Evolutionary conservation across 2,888 invertebrate genomes (phyloP).

Genomic region (Theristus sp.): DNA sequence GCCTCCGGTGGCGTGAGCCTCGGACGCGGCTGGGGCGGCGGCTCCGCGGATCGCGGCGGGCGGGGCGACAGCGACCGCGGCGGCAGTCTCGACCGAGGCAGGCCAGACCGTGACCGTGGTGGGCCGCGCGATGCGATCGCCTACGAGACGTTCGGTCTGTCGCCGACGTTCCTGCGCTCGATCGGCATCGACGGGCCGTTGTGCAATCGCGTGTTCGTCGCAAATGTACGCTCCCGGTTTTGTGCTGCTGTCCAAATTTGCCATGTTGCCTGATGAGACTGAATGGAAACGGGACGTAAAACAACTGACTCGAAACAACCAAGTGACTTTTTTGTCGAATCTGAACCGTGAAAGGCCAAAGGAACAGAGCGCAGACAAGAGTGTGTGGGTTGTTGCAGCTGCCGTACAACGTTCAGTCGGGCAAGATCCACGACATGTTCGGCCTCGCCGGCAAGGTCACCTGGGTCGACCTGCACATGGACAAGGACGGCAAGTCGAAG

Average conservation of each 20-base stretch:
- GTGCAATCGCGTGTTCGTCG: slow-evolving; percentile 82
- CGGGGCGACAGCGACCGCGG: slow-evolving; percentile 11
- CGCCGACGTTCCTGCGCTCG: slow-evolving; percentile 76
- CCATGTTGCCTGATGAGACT: too few relatives aligned
- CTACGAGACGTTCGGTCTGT: slow-evolving; percentile 71
- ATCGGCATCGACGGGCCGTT: slow-evolving; percentile 81
- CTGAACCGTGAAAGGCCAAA: too few relatives aligned
- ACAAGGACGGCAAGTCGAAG: slow-evolving; percentile 85
- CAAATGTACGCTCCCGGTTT: slow-evolving; percentile 95
- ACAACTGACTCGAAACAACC: too few relatives aligned
- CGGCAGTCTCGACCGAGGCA: slow-evolving; percentile 5
- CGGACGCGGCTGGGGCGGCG: slow-evolving; percentile 20
- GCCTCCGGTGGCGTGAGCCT: neutral
- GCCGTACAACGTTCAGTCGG: slow-evolving; percentile 82
- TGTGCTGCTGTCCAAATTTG: too few relatives aligned
- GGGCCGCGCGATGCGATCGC: slow-evolving; percentile 11
- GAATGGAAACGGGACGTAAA: too few relatives aligned
- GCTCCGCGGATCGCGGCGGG: slow-evolving; percentile 11
- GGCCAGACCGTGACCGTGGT: too few relatives aligned
- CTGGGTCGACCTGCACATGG: slow-evolving; percentile 68
- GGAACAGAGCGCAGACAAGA: too few relatives aligned
- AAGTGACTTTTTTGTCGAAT: too few relatives aligned
- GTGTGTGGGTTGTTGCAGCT: slow-evolving; percentile 44
- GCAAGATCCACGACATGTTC: slow-evolving; percentile 84
- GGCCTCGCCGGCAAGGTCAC: slow-evolving; percentile 85